phyloP scores from a whole-genome alignment of 1,140 invertebrate genomes.

The Drosophila melanica region DNA sequence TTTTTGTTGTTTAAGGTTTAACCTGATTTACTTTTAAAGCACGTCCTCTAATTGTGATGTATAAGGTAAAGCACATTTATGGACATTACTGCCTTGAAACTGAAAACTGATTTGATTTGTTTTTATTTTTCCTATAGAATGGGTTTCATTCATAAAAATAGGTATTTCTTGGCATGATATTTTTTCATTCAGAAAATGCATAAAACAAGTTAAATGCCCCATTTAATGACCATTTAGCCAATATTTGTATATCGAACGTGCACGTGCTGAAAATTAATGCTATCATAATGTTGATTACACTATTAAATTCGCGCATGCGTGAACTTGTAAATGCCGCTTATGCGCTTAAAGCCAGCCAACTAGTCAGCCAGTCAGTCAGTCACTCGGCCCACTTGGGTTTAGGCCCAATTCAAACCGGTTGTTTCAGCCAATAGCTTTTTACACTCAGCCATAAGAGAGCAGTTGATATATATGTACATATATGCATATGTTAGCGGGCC shows the following conservation, averaged over 20 bases:
- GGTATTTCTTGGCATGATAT: not conserved
- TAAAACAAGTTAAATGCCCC: slow-evolving; percentile 6
- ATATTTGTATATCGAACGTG: slow-evolving; percentile 1
- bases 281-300: slow-evolving; percentile 44
- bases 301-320: slow-evolving; percentile 41
- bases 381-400: not conserved
- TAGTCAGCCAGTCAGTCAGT: not conserved
- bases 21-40: slow-evolving; percentile 6
- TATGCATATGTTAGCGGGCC: not conserved
- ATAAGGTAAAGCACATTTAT: slow-evolving; percentile 4
- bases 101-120: not conserved
- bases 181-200: slow-evolving; percentile 22
- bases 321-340: slow-evolving; percentile 41
- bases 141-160: slow-evolving; percentile 4
- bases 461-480: not conserved
- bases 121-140: not conserved
- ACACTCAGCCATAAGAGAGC: not conserved
- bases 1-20: no score
- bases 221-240: slow-evolving; percentile 1
- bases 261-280: slow-evolving; percentile 38
- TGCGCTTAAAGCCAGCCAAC: not conserved
- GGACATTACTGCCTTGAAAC: not conserved
- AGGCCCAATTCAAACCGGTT: slow-evolving; percentile 27
- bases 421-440: not conserved
- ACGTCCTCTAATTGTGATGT: slow-evolving; percentile 7